A percentile compares a stretch with the other conserved stretches of the same genome.
phyloP scores from a whole-genome alignment of 64 coral and sea anemone species.

The Montipora cactus region DNA sequence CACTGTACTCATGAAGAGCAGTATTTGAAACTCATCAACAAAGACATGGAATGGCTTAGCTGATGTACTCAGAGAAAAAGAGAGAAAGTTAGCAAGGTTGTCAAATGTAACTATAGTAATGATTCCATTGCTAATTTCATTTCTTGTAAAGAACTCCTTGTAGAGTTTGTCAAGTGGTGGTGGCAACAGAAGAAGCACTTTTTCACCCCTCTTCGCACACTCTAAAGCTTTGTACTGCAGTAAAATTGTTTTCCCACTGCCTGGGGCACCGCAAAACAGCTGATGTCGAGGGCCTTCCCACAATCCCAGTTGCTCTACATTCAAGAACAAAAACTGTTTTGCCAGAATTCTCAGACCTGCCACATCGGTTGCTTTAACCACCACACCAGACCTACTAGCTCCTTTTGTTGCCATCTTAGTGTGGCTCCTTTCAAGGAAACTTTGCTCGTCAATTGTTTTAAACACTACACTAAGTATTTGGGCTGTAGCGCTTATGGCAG shows the following conservation, averaged over 20 bases:
- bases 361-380: neutral
- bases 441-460: constrained; percentile 60
- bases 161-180: constrained; percentile 42
- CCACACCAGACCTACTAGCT: constrained; percentile 23
- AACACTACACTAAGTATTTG: constrained; percentile 41
- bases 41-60: constrained; percentile 13
- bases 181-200: constrained; percentile 18
- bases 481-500: constrained; percentile 43
- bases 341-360: constrained; percentile 31
- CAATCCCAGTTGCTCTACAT: constrained; percentile 25
- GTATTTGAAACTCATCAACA: constrained; percentile 65
- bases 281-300: constrained; percentile 16
- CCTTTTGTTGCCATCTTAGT: constrained; percentile 6
- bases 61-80: neutral
- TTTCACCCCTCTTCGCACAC: constrained; percentile 55
- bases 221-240: constrained; percentile 60
- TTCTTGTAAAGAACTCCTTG: constrained; percentile 49
- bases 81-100: neutral
- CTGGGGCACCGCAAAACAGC: constrained; percentile 39
- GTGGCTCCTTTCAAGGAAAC: constrained; percentile 43
- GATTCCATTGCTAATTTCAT: constrained; percentile 22
- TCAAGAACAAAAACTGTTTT: constrained; percentile 58
- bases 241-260: constrained; percentile 65
- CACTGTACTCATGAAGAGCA: neutral
- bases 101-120: constrained; percentile 7